A percentile compares a stretch with the other conserved stretches of the same genome.
These are phyloP conservation scores for Climacteris rufus DNA, from an alignment of 2,113 vertebrate genomes.

Conservation along the genomic window DNA sequence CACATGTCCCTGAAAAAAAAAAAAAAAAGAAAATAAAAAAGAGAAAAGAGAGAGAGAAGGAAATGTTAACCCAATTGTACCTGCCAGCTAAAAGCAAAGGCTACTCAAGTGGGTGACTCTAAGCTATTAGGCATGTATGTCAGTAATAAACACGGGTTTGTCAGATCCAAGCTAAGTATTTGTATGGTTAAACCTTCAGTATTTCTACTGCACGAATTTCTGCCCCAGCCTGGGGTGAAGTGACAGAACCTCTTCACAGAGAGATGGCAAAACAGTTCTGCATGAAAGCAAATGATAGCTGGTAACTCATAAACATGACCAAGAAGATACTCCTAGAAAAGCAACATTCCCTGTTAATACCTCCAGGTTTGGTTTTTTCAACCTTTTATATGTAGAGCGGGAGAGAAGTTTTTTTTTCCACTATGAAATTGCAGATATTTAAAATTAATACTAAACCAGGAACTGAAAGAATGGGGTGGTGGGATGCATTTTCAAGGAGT, in stretches of 20 bases:
- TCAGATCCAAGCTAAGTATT: neutral
- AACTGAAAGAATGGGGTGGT: slow-evolving; percentile 43
- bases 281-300: neutral
- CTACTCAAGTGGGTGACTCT: slow-evolving; percentile 9
- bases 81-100: slow-evolving; percentile 36
- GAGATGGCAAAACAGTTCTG: neutral
- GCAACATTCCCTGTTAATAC: neutral
- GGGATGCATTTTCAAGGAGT: slow-evolving; percentile 15
- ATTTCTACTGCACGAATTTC: neutral
- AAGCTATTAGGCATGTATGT: neutral
- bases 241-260: neutral
- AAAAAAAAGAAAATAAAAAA: neutral
- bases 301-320: neutral
- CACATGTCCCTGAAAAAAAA: neutral
- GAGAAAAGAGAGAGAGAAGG: neutral
- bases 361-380: neutral
- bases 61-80: slow-evolving; percentile 36
- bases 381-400: neutral
- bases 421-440: neutral
- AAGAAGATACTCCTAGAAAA: neutral
- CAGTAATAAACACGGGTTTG: neutral
- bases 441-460: slow-evolving; percentile 32
- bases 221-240: neutral
- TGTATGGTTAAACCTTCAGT: neutral
- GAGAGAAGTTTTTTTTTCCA: neutral